Evolutionary conservation across 2,113 vertebrate genomes (phyloP).

Genomic region (Cyanoramphus novaezelandiae): DNA sequence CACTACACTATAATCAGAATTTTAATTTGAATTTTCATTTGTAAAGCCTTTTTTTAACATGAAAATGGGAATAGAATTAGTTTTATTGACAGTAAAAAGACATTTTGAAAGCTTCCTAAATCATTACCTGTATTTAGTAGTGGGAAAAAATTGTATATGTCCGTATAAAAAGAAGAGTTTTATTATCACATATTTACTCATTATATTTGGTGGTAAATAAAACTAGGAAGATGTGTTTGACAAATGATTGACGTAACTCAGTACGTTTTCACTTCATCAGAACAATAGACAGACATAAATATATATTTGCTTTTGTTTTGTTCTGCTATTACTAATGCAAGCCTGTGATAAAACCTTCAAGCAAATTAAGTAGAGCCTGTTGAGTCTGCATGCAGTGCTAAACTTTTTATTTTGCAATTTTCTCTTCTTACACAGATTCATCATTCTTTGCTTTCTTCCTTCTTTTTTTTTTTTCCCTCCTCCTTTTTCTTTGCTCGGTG

Average conservation of each 20-base stretch:
- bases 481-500: conserved; percentile 65
- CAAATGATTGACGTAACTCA: conserved; percentile 80
- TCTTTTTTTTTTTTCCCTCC: background rate
- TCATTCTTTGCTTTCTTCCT: conserved; percentile 64
- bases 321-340: conserved; percentile 78
- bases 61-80: conserved; percentile 87
- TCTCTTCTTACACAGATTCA: conserved; percentile 76
- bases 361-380: conserved; percentile 80
- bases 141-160: conserved; percentile 79
- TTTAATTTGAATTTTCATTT: conserved; percentile 91
- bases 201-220: conserved; percentile 85
- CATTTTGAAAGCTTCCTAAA: conserved; percentile 86
- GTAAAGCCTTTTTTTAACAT: conserved; percentile 80
- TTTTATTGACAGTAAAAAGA: conserved; percentile 90
- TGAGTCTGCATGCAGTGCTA: conserved; percentile 72
- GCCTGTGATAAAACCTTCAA: conserved; percentile 73
- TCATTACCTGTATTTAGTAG: conserved; percentile 84
- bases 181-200: conserved; percentile 88
- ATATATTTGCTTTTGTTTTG: conserved; percentile 85
- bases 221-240: conserved; percentile 80
- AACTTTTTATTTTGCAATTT: conserved; percentile 83
- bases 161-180: conserved; percentile 82
- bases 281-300: conserved; percentile 83
- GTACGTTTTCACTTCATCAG: conserved; percentile 78
- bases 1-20: conserved; percentile 88